These are phyloP conservation scores for Echiichthys vipera DNA, from an alignment of 2,797 vertebrate species.

Conservation along the genomic window DNA sequence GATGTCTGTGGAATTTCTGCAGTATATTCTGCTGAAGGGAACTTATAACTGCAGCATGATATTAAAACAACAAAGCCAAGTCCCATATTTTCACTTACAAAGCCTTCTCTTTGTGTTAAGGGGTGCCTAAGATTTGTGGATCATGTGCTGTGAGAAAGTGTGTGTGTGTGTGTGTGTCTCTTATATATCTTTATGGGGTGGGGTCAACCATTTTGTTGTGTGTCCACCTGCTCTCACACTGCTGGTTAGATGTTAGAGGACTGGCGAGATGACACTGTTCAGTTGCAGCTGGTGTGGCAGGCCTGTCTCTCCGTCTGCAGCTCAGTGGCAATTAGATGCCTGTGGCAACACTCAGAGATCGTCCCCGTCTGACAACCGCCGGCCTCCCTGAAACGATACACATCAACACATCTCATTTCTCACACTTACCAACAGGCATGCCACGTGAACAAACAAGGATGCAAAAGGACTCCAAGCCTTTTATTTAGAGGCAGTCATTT, in stretches of 20 bases:
- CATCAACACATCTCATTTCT: neutral
- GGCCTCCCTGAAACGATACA: slow-evolving; percentile 76
- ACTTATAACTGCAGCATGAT: slow-evolving; percentile 47
- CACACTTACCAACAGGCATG: neutral
- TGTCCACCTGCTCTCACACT: slow-evolving; percentile 43
- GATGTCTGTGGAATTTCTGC: slow-evolving; percentile 47
- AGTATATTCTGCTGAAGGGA: slow-evolving; percentile 29
- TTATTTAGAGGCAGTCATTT: neutral
- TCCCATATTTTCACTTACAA: slow-evolving; percentile 31
- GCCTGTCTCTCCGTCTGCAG: slow-evolving; percentile 50
- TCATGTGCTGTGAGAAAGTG: slow-evolving; percentile 25
- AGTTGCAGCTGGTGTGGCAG: slow-evolving; percentile 52
- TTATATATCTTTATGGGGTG: neutral
- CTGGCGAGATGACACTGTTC: slow-evolving; percentile 43
- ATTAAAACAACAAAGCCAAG: slow-evolving; percentile 29
- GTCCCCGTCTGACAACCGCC: slow-evolving; percentile 86
- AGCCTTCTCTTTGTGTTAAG: slow-evolving; percentile 36
- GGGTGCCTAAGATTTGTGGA: slow-evolving; percentile 56
- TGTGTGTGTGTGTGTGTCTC: slow-evolving; percentile 33
- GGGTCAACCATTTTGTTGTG: slow-evolving; percentile 14
- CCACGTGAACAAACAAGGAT: neutral
- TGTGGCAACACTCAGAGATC: slow-evolving; percentile 86
- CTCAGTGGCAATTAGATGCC: slow-evolving; percentile 82
- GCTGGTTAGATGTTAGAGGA: slow-evolving; percentile 56
- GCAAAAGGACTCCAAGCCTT: neutral